Evolutionary conservation across 2,113 vertebrate genomes (phyloP).

Genomic region (Gallinago paraguaiae): DNA sequence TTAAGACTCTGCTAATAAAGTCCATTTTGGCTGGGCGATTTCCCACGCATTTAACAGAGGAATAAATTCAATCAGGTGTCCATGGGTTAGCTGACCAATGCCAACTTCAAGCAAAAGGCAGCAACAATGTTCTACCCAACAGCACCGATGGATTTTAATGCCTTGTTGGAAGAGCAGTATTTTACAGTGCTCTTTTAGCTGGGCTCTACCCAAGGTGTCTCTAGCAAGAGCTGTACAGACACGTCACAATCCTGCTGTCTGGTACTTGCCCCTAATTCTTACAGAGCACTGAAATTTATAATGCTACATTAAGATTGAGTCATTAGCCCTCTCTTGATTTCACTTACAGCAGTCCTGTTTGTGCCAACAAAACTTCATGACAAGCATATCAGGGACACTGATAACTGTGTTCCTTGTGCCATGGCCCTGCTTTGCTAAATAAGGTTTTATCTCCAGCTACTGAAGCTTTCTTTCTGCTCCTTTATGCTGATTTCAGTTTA

Average conservation of each 20-base stretch:
- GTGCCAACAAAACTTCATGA: constrained; percentile 9
- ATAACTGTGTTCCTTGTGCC: background rate
- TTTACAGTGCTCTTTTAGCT: background rate
- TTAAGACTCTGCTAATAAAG: background rate
- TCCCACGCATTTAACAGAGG: background rate
- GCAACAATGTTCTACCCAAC: background rate
- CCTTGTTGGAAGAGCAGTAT: background rate
- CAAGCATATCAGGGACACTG: background rate
- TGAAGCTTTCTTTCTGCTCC: background rate
- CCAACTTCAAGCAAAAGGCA: background rate
- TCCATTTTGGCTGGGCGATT: background rate
- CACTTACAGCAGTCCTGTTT: background rate
- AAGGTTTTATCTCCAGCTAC: background rate
- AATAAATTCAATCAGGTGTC: background rate
- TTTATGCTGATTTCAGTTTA: background rate
- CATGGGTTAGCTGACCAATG: background rate
- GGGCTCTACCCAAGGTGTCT: background rate
- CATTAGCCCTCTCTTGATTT: background rate
- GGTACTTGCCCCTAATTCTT: background rate
- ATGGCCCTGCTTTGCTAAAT: background rate
- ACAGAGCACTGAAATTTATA: background rate
- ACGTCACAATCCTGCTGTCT: background rate
- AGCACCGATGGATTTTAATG: background rate
- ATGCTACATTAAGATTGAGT: constrained; percentile 16
- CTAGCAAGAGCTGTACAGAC: background rate